Evolutionary conservation across 1,140 invertebrate genomes (phyloP).

Genomic region (Conus ventricosus): DNA sequence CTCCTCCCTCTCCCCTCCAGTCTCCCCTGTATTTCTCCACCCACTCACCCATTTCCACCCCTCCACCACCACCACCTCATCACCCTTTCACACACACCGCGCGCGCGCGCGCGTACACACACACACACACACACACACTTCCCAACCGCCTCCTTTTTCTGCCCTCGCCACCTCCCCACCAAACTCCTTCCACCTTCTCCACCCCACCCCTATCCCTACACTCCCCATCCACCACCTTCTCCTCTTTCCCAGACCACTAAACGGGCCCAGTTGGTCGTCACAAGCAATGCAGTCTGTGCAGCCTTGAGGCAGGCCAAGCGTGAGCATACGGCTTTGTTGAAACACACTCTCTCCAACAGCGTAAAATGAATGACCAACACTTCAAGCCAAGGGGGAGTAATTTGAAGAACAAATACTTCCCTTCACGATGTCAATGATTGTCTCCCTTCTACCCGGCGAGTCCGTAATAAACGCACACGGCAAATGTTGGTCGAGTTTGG

Average conservation of each 20-base stretch:
- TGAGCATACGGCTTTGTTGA: slow-evolving; percentile 27
- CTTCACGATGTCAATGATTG: background rate
- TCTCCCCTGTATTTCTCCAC: no score
- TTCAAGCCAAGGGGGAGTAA: slow-evolving; percentile 19
- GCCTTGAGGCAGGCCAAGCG: background rate
- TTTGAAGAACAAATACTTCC: slow-evolving; percentile 19
- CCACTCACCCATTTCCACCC: no score
- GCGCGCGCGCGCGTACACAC: background rate
- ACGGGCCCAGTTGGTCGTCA: background rate
- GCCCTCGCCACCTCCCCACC: no score
- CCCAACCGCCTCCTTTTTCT: no score
- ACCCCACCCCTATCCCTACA: no score
- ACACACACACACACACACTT: background rate
- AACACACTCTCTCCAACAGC: slow-evolving; percentile 8
- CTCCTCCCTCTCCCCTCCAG: no score
- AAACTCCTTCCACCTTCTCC: no score
- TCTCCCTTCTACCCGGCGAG: background rate
- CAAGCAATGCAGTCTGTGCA: background rate
- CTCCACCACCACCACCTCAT: no score
- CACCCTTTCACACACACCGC: background rate
- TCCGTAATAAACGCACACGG: no score
- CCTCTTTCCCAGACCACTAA: no score
- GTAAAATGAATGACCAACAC: slow-evolving; percentile 29
- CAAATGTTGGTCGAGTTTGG: no score
- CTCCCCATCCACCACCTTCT: no score